Conservation (phyloP, 1,140 invertebrate genomes). For the Stenopsyche tienmushanensis region DNA sequence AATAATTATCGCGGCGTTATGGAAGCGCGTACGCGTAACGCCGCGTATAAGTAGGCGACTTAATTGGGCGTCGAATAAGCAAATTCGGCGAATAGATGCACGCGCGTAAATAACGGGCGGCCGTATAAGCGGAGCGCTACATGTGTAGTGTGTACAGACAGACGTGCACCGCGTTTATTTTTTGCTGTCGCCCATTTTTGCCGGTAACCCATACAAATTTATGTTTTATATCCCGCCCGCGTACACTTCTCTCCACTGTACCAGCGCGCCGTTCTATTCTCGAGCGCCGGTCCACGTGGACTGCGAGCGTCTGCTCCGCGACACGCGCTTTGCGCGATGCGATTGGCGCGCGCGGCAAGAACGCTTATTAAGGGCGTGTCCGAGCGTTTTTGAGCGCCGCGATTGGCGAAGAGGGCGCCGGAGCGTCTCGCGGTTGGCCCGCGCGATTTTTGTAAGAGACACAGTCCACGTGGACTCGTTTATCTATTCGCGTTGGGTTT, state of each 20-base stretch:
- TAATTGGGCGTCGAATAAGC: background rate
- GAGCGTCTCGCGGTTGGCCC: slow-evolving; percentile 46
- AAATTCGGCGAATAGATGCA: background rate
- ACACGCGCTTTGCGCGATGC: slow-evolving; percentile 43
- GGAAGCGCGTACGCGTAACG: too few relatives aligned
- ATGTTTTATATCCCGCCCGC: slow-evolving; percentile 47
- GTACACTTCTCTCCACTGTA: slow-evolving; percentile 59
- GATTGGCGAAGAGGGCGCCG: slow-evolving; percentile 45
- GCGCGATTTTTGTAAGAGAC: slow-evolving; percentile 56
- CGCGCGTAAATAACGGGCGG: background rate
- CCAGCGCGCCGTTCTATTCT: slow-evolving; percentile 28
- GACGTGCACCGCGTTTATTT: slow-evolving; percentile 44
- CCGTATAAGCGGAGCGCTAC: slow-evolving; percentile 3
- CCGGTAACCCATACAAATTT: slow-evolving; percentile 41
- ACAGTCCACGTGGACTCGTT: slow-evolving; percentile 58
- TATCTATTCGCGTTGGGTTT: slow-evolving; percentile 54
- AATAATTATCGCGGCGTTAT: too few relatives aligned
- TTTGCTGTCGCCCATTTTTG: slow-evolving; percentile 58
- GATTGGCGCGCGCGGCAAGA: slow-evolving; percentile 43
- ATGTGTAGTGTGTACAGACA: slow-evolving; percentile 33
- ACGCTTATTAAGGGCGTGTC: slow-evolving; percentile 59
- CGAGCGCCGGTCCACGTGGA: slow-evolving; percentile 50
- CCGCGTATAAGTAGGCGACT: too few relatives aligned
- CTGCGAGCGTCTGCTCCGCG: slow-evolving; percentile 44
- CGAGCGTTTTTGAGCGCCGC: slow-evolving; percentile 46